Base-by-base conservation (phyloP, 2,888 invertebrate species). In the Philereme transversata region DNA sequence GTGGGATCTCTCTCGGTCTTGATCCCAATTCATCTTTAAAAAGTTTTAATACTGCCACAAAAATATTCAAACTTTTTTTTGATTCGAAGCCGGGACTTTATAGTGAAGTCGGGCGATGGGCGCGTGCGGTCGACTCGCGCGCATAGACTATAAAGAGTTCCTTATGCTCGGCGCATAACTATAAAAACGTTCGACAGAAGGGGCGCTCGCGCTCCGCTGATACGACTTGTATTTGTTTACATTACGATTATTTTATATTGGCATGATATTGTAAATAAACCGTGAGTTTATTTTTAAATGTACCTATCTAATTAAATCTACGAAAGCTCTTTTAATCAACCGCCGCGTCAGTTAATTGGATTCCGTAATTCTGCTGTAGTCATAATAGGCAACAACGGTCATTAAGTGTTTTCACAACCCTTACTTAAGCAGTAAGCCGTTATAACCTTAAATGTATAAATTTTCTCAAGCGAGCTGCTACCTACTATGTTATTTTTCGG, bases 81-180 rank as follows among this genome's bases (percentile, higher is more conserved):
- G 38, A 62, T 64, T 51, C 67, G 63, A 67, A 59, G 53, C 11
- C 36, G 50, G 48, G 35, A 52, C 38, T 55, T 61, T 60, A 57
- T 68, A 63, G 69, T 68, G 22, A 70, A 70, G 72, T 72, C 64
- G 74, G 77, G 55, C 50, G 38, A 77, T 79, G 84, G 86, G 88
- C 88, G 89, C 90, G 91, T 90, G 90, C 90, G 88, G 73, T 73
- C 89, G 84, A 82, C 87, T 87, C 89, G 90, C 90, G 90, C 88
- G 89, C 89, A 82, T 79, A 58, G 77, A 87, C 87, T 86, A 90
- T 90, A 91, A 91, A 90, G 91, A 90, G 82, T 79, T 84, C 91
- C 89, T 90, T 91, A 88, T 91, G 82, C 86, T 82, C 70, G 65
- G 75, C 76, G 79, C 83, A 78, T 83, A 81, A 87, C 81, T 87